Conservation (phyloP, 1,140 invertebrate genomes). For the Arctopsyche grandis region DNA sequence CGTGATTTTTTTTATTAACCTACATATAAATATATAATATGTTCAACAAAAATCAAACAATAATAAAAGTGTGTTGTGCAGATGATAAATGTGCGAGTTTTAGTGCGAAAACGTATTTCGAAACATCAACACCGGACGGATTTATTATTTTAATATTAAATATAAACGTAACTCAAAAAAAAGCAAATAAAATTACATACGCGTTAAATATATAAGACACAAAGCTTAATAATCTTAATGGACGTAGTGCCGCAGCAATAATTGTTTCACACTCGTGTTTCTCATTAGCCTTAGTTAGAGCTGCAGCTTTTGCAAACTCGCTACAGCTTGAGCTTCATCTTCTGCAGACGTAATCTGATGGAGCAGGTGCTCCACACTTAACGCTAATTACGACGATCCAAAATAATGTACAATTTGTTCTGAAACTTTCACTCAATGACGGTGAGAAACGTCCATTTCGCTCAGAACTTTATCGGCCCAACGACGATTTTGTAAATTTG, state of each 20-base stretch:
- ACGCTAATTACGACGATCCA: neutral
- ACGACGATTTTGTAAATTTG: neutral
- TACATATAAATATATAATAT: neutral
- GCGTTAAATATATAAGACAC: no score
- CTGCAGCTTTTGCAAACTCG: neutral
- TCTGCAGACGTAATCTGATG: constrained; percentile 24
- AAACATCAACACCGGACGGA: no score
- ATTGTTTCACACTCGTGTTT: constrained; percentile 1
- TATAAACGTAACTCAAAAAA: no score
- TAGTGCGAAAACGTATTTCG: no score
- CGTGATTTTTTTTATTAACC: neutral
- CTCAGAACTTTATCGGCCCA: neutral
- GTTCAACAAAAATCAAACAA: neutral
- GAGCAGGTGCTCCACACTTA: constrained; percentile 2
- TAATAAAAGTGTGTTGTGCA: neutral
- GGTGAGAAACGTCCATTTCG: neutral
- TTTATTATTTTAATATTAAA: no score
- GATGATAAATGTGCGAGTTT: neutral
- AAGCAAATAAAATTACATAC: no score
- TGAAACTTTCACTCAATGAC: neutral
- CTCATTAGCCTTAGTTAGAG: constrained; percentile 2
- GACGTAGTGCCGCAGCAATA: neutral
- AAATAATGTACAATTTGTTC: no score
- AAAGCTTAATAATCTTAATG: constrained; percentile 7
- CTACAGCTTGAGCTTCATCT: neutral